Percentiles rank a stretch among this genome's conserved stretches.
phyloP scores from a whole-genome alignment of 92 coral and sea anemone species.

The Zoanthus sansibaricus region DNA sequence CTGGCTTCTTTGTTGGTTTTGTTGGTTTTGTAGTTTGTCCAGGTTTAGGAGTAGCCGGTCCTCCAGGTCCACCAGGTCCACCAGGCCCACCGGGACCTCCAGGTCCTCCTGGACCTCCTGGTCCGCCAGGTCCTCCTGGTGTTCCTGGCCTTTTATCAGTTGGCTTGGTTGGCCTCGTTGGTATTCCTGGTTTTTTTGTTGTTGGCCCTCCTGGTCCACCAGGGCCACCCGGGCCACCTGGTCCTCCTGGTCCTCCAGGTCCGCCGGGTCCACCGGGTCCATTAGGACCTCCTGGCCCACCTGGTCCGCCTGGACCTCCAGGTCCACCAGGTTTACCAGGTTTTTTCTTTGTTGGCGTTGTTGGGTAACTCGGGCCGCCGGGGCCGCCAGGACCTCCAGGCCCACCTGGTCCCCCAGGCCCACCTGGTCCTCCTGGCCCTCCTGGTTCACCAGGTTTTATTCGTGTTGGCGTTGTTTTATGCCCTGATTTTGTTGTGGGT shows the following conservation, averaged over 20 bases:
- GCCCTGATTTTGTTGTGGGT: constrained; percentile 45
- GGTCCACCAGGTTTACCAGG: constrained; percentile 9
- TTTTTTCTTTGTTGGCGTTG: constrained; percentile 43
- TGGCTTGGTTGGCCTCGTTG: constrained; percentile 71
- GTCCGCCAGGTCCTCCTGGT: constrained; percentile 72
- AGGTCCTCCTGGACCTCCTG: constrained; percentile 82
- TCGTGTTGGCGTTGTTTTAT: constrained; percentile 48
- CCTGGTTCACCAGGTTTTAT: constrained; percentile 85
- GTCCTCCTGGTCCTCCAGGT: constrained; percentile 78
- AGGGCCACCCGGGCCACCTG: constrained; percentile 69
- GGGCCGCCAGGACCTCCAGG: constrained; percentile 87
- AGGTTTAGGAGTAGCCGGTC: constrained; percentile 17
- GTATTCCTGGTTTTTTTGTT: constrained; percentile 78
- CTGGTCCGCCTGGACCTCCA: constrained; percentile 57
- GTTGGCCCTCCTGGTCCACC: constrained; percentile 88
- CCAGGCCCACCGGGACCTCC: constrained; percentile 80
- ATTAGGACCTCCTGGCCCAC: constrained; percentile 75
- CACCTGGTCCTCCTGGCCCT: constrained; percentile 71
- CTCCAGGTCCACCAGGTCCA: constrained; percentile 63
- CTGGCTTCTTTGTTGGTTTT: constrained; percentile 67
- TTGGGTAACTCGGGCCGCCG: constrained; percentile 65
- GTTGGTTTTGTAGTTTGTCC: constrained; percentile 62
- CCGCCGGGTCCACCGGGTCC: constrained; percentile 86
- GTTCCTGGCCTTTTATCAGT: constrained; percentile 58
- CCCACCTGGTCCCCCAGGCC: constrained; percentile 81